Base-by-base conservation (phyloP, 1,140 invertebrate genomes). In the Ostrea edulis region DNA sequence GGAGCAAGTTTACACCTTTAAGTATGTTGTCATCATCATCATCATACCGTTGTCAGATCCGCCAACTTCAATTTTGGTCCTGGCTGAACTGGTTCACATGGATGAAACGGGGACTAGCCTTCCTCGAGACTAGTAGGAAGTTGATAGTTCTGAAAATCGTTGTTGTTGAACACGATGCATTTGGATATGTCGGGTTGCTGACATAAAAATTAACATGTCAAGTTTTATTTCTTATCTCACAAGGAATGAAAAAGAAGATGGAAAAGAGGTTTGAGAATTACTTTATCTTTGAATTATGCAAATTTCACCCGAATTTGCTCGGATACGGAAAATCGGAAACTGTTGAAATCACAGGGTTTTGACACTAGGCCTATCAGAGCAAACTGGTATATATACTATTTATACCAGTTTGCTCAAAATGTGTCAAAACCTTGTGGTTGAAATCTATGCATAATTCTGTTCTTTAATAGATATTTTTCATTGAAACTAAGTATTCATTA, bases 201-300 rank as follows among this genome's bases (percentile, higher is more conserved):
- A 71, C 58, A 44, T 44, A 35, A 71, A 71, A 35, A n/a, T 29
- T 29, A 51, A 62, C 17, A 88, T 22, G 55, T 88, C 87, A 44
- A 55, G 84, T 44, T 88, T 88, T 68, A 86, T 86, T 62, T 88
- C 87, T 25, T 88, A 88, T 65, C 35, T 88, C 29, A 65, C 53
- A 4, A 86, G 87, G 44, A 88, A 88, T 86, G 87, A 88, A 68
- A 51, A 52, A 25, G 87, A 88, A 53, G 14, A 35, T 8, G 71
- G 77, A 11, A 88, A 83, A 86, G 87, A 87, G 86, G 83, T 85
- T 58, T 44, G 82, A 53, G 9, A 35, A 35, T 29, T 35, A 81
- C 25, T 4, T 0, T 8, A 29, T 51, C 35, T 52, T 82, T 62
- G 11, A 77, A 29, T 29, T 77, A 25, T 62, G 58, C 58, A 62